Percentiles rank a stretch among this genome's conserved stretches.
Conservation (phyloP, 2,797 vertebrate species). For the Rallus crepitans region DNA sequence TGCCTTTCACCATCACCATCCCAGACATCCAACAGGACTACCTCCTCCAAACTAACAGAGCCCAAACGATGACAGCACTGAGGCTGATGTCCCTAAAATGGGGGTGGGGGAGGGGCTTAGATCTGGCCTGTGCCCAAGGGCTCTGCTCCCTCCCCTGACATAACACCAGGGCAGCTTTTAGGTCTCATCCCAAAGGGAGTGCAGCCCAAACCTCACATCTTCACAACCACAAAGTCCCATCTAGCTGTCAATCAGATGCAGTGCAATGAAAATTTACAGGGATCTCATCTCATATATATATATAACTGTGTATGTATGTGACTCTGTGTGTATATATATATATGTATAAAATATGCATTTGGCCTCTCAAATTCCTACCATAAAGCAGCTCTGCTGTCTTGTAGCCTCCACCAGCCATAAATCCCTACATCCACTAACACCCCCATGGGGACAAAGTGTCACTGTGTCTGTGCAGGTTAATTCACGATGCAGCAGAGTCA, state of each 20-base stretch:
- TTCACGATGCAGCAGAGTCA: neutral
- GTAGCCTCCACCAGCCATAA: neutral
- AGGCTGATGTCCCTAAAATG: neutral
- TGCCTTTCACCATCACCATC: neutral
- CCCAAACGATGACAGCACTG: fast-evolving
- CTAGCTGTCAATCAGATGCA: neutral
- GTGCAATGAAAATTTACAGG: neutral
- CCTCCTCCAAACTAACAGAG: neutral
- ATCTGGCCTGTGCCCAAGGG: fast-evolving
- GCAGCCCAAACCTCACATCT: neutral
- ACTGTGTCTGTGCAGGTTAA: neutral
- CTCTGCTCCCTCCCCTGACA: neutral
- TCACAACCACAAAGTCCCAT: neutral
- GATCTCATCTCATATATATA: neutral
- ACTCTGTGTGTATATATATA: neutral
- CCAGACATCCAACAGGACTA: neutral
- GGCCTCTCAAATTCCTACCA: neutral
- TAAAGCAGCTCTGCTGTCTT: neutral
- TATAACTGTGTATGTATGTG: neutral
- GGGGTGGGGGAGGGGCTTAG: neutral
- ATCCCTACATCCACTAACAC: neutral
- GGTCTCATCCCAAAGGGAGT: neutral
- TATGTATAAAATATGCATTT: neutral
- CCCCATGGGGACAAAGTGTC: neutral
- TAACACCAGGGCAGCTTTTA: fast-evolving